phyloP scores from a whole-genome alignment of 1,140 invertebrate genomes.

The Drosophila sulfurigaster region DNA sequence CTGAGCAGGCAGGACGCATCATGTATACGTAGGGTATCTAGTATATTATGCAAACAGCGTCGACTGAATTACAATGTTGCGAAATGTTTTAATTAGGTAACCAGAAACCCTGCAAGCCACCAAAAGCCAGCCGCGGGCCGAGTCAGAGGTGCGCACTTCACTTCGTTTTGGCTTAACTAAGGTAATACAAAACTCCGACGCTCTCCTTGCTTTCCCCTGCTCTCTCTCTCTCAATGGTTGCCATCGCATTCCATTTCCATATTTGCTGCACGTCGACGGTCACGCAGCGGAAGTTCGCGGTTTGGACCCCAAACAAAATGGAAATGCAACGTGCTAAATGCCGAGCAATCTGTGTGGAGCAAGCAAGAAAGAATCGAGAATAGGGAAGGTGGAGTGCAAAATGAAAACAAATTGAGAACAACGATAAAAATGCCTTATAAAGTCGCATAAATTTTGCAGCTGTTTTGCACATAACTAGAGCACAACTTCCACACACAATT shows the following conservation, averaged over 20 bases:
- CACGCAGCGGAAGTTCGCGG: constrained; percentile 55
- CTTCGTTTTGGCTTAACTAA: neutral
- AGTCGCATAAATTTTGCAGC: constrained; percentile 2
- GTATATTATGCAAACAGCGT: constrained; percentile 41
- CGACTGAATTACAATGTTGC: constrained; percentile 44
- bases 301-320: constrained; percentile 24
- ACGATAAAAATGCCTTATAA: constrained; percentile 10
- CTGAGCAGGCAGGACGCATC: neutral
- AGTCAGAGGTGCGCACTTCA: neutral
- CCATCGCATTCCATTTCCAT: constrained; percentile 28
- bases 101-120: constrained; percentile 36
- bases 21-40: neutral
- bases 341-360: neutral
- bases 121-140: constrained; percentile 5
- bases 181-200: neutral
- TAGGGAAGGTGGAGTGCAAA: constrained; percentile 1
- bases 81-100: constrained; percentile 74
- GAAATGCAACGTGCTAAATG: constrained; percentile 42
- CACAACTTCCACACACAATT: constrained; percentile 11
- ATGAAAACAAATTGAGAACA: constrained; percentile 9
- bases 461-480: neutral
- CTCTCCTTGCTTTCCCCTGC: neutral
- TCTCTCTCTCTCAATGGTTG: neutral
- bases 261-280: constrained; percentile 31
- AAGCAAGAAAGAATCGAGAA: neutral